These are phyloP conservation scores for Cantharis flavilabris DNA, from an alignment of 2,888 invertebrate genomes.

Conservation along the genomic window DNA sequence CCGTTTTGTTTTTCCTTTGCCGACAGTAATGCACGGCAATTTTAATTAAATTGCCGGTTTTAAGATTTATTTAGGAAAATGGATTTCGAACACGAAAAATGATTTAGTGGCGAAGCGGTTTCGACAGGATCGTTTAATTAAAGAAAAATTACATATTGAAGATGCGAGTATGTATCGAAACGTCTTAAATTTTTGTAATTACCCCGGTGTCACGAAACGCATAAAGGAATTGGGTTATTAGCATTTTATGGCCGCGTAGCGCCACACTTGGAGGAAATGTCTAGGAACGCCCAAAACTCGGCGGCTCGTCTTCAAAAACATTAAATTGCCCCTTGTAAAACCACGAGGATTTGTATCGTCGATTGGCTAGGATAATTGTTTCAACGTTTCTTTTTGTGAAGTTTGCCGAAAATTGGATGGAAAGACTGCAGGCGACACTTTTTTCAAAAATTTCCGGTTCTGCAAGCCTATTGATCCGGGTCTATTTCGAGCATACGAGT, in stretches of 20 bases:
- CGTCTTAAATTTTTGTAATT: not conserved
- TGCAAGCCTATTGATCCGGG: conserved; percentile 41
- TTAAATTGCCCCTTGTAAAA: conserved; percentile 40
- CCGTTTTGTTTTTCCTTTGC: conserved; percentile 22
- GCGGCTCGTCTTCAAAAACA: conserved; percentile 32
- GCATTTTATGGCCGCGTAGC: conserved; percentile 42
- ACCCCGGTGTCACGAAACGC: conserved; percentile 36
- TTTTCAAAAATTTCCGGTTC: not conserved
- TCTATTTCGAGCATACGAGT: conserved; percentile 42
- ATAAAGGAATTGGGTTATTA: conserved; percentile 37
- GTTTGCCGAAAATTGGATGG: not conserved
- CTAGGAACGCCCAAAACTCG: conserved; percentile 37
- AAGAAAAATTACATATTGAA: not conserved
- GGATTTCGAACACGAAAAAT: not conserved
- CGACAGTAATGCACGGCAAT: conserved; percentile 26
- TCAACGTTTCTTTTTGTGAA: not conserved
- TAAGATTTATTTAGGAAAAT: not conserved
- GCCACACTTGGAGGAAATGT: conserved; percentile 41
- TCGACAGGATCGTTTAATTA: not conserved
- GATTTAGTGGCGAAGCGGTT: not conserved
- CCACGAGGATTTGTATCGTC: conserved; percentile 39
- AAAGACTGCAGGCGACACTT: not conserved
- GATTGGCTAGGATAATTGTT: conserved; percentile 37
- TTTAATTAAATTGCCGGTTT: conserved; percentile 23
- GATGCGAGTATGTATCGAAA: not conserved